A percentile compares a stretch with the other conserved stretches of the same genome.
Conservation (phyloP, 1,140 invertebrate genomes). For the Cotesia chilonis region DNA sequence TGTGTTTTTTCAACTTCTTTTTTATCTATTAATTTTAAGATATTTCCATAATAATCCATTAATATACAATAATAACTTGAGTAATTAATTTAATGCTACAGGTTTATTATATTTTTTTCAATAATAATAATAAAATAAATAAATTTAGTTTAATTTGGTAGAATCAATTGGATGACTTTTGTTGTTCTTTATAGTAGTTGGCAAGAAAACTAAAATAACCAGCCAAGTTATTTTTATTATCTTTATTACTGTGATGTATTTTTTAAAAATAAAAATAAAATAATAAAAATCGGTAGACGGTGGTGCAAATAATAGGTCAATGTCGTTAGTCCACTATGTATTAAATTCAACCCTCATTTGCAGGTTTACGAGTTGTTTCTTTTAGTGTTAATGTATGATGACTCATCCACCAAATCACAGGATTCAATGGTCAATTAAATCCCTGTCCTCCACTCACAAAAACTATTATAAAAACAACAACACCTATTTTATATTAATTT, state of each 20-base stretch:
- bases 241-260: neutral
- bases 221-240: neutral
- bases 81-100: neutral
- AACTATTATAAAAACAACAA: too few species aligned
- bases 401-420: too few species aligned
- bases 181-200: neutral
- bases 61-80: neutral
- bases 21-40: neutral
- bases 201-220: constrained; percentile 1
- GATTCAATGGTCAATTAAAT: too few species aligned
- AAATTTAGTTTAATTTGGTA: neutral
- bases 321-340: neutral
- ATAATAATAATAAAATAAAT: neutral
- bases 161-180: constrained; percentile 15
- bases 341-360: too few species aligned
- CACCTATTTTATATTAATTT: too few species aligned
- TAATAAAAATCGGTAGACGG: neutral
- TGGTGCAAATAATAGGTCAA: constrained; percentile 10
- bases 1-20: constrained; percentile 5
- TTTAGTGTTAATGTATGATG: too few species aligned
- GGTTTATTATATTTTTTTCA: neutral
- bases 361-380: too few species aligned
- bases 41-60: neutral
- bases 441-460: neutral
- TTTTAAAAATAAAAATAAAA: too few species aligned